These are phyloP conservation scores for Pseudococcus jackbeardsleyi DNA, from an alignment of 2,888 invertebrate species.

Conservation along the genomic window DNA sequence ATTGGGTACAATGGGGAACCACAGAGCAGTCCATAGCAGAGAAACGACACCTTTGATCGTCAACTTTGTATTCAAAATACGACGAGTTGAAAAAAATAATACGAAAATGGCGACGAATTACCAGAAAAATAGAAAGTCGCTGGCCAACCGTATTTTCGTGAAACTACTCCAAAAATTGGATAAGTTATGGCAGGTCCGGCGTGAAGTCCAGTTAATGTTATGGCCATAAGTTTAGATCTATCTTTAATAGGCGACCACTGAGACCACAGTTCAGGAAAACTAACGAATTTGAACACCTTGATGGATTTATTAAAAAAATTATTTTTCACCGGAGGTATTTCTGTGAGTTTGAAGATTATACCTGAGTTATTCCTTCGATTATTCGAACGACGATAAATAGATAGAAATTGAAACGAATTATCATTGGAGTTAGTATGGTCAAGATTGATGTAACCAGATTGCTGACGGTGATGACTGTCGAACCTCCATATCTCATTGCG, in stretches of 20 bases:
- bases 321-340: too few relatives aligned
- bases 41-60: conserved; percentile 74
- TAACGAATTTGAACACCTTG: conserved; percentile 67
- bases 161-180: neutral
- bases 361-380: neutral
- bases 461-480: conserved; percentile 81
- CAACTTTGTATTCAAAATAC: neutral
- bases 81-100: too few relatives aligned
- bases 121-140: conserved; percentile 87
- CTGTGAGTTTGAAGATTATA: neutral
- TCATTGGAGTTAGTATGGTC: conserved; percentile 83
- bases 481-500: conserved; percentile 87
- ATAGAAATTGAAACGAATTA: neutral
- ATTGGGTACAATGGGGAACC: conserved; percentile 80
- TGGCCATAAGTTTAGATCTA: neutral
- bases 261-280: conserved; percentile 5
- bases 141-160: conserved; percentile 79
- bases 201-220: neutral
- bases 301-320: neutral
- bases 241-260: conserved; percentile 8
- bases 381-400: neutral
- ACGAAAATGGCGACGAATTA: conserved; percentile 66
- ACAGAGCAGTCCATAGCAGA: conserved; percentile 79
- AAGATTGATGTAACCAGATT: conserved; percentile 83
- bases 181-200: neutral